These are phyloP conservation scores for Diphyllodes magnificus DNA, from an alignment of 2,113 vertebrate species.

Conservation along the genomic window DNA sequence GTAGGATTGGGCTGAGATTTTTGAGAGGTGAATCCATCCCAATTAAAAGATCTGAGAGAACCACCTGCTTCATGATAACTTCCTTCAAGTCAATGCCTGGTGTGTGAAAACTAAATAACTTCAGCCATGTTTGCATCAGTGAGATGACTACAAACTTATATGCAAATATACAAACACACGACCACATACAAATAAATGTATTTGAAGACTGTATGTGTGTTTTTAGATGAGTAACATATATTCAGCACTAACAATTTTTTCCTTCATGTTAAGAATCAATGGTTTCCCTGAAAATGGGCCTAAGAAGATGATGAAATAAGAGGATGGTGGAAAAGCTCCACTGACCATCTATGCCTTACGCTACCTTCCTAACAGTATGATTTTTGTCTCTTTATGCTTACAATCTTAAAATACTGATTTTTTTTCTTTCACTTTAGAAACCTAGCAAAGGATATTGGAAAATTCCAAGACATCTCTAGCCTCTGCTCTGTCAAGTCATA, in stretches of 20 bases:
- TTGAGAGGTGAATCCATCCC: not conserved
- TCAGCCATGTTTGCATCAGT: not conserved
- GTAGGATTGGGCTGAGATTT: not conserved
- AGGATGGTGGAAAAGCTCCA: not conserved
- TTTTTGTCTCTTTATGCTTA: not conserved
- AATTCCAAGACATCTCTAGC: not conserved
- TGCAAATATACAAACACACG: not conserved
- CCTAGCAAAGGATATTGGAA: not conserved
- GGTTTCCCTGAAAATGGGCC: not conserved
- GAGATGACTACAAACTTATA: not conserved
- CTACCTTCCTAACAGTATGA: not conserved
- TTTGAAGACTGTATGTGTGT: not conserved
- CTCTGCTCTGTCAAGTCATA: not conserved
- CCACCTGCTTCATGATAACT: not conserved
- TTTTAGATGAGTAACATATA: not conserved
- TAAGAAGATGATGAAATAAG: not conserved
- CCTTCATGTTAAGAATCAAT: not conserved
- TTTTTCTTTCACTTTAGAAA: conserved; percentile 9
- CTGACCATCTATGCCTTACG: not conserved
- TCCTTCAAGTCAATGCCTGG: not conserved
- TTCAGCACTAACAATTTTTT: not conserved
- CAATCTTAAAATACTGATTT: not conserved
- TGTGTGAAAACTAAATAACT: not conserved
- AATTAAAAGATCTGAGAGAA: not conserved
- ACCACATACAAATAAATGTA: not conserved